These are phyloP conservation scores for Siniperca knerii DNA, from an alignment of 2,113 vertebrate species.

Conservation along the genomic window DNA sequence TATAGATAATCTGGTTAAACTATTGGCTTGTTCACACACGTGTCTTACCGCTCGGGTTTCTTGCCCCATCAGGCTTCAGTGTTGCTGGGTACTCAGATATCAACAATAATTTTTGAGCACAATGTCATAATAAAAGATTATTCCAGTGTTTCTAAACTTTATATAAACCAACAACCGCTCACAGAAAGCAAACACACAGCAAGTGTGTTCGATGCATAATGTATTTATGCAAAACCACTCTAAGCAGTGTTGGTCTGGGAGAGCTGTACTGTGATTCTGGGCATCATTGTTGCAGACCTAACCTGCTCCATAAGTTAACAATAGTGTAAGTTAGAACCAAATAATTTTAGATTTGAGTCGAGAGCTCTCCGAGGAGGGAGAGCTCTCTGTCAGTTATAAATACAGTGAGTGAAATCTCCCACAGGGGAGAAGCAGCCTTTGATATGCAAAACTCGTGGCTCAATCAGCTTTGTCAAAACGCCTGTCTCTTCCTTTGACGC, in stretches of 20 bases:
- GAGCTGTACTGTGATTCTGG: slow-evolving; percentile 8
- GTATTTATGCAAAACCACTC: slow-evolving; percentile 42
- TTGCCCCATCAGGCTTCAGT: neutral
- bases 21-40: neutral
- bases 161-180: slow-evolving; percentile 11
- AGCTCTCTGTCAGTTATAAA: slow-evolving; percentile 34
- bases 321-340: slow-evolving; percentile 37
- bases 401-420: slow-evolving; percentile 55
- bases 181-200: slow-evolving; percentile 1
- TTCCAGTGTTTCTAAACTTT: slow-evolving; percentile 13
- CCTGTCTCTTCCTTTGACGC: slow-evolving; percentile 46
- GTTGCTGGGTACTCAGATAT: too few relatives aligned
- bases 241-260: neutral
- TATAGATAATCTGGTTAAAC: neutral
- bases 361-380: neutral
- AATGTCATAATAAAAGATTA: neutral
- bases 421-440: slow-evolving; percentile 49
- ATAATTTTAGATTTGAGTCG: slow-evolving; percentile 36
- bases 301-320: slow-evolving; percentile 35
- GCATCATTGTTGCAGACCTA: slow-evolving; percentile 21
- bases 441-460: slow-evolving; percentile 69
- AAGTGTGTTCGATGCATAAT: slow-evolving; percentile 28
- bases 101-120: too few relatives aligned
- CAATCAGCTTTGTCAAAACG: slow-evolving; percentile 64
- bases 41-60: neutral